Evolutionary conservation across 2,113 vertebrate genomes (phyloP).

Genomic region (Arenaria interpres): DNA sequence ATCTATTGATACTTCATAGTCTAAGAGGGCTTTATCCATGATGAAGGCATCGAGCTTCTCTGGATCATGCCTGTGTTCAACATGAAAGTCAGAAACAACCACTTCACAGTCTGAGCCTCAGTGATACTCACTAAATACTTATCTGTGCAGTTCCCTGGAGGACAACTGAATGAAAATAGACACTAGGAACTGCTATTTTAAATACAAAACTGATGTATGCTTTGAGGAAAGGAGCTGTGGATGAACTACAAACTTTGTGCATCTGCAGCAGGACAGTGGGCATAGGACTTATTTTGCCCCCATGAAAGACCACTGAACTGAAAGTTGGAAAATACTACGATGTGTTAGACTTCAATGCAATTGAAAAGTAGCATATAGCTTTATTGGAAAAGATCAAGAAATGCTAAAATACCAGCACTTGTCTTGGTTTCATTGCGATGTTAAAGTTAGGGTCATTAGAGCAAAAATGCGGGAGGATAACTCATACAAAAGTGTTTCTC

Average conservation of each 20-base stretch:
- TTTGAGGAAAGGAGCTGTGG: not conserved
- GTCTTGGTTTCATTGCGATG: not conserved
- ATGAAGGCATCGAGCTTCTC: constrained; percentile 97
- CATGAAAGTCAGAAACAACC: constrained; percentile 46
- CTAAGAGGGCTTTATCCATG: constrained; percentile 99
- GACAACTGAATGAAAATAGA: not conserved
- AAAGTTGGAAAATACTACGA: not conserved
- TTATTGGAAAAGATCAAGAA: not conserved
- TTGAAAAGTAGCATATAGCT: not conserved
- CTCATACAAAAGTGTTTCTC: not conserved
- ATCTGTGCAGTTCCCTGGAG: not conserved
- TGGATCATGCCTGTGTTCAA: constrained; percentile 86
- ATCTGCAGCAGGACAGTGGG: not conserved
- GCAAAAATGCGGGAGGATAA: not conserved
- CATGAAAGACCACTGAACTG: not conserved
- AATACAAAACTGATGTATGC: not conserved
- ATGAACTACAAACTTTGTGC: not conserved
- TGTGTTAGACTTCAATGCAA: not conserved
- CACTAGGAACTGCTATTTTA: not conserved
- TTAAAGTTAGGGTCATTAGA: not conserved
- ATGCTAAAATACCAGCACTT: not conserved
- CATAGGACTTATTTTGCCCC: not conserved
- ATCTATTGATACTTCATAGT: constrained; percentile 98
- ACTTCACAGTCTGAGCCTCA: not conserved
- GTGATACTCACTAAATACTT: not conserved